These are phyloP conservation scores for Dolichomitus sp. DNA, from an alignment of 2,888 invertebrate species.

Conservation along the genomic window DNA sequence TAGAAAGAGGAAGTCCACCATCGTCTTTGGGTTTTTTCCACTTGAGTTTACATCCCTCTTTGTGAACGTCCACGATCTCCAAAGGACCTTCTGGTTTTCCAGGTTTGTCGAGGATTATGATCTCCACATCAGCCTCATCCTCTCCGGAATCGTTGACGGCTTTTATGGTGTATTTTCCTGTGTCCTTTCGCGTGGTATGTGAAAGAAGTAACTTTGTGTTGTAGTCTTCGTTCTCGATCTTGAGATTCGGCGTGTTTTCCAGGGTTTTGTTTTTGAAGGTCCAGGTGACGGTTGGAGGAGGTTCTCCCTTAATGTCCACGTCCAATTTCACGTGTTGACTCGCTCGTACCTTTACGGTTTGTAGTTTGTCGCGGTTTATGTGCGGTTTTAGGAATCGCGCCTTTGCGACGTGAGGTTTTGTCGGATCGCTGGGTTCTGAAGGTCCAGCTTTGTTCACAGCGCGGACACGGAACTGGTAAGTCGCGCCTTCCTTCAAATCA, in stretches of 20 bases:
- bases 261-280: conserved; percentile 90
- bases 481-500: conserved; percentile 95
- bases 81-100: conserved; percentile 96
- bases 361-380: conserved; percentile 98
- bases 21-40: conserved; percentile 99
- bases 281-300: conserved; percentile 97
- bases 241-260: conserved; percentile 90
- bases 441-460: conserved; percentile 98
- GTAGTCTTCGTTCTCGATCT: conserved; percentile 96
- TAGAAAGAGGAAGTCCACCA: conserved; percentile 96
- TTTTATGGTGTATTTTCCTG: conserved; percentile 96
- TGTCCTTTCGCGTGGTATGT: conserved; percentile 94
- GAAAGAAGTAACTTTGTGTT: conserved; percentile 94
- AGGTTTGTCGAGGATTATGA: conserved; percentile 95
- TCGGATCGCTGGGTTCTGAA: conserved; percentile 96
- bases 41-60: conserved; percentile 96
- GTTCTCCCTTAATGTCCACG: conserved; percentile 98
- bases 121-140: conserved; percentile 97
- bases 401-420: conserved; percentile 95
- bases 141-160: conserved; percentile 97
- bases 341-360: conserved; percentile 95
- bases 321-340: conserved; percentile 96
- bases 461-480: conserved; percentile 97
- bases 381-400: conserved; percentile 96
- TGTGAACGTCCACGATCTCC: conserved; percentile 96